A percentile compares a stretch with the other conserved stretches of the same genome.
Evolutionary conservation across 2,113 vertebrate genomes (phyloP).

Genomic region (Pelusios castaneus): DNA sequence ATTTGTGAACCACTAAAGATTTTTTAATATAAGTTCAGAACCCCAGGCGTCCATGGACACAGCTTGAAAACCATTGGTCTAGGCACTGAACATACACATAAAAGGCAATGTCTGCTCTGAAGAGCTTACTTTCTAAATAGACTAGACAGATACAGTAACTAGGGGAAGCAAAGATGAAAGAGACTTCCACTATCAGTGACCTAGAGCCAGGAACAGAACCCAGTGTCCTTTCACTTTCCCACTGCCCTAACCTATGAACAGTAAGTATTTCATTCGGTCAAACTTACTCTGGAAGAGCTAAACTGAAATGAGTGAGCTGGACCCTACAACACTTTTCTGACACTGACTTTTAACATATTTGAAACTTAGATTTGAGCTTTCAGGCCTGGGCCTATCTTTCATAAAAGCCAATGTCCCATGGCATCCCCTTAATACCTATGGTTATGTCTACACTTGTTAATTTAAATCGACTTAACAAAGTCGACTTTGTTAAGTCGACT

Average conservation of each 20-base stretch:
- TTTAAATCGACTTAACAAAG: no score
- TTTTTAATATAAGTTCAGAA: no score
- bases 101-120: not conserved
- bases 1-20: no score
- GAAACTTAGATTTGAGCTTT: not conserved
- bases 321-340: not conserved
- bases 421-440: not conserved
- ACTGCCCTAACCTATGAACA: not conserved
- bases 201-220: not conserved
- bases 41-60: no score
- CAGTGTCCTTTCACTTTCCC: not conserved
- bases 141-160: not conserved
- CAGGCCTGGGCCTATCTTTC: not conserved
- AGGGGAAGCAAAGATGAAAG: not conserved
- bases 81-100: no score
- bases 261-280: not conserved
- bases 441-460: no score
- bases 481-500: no score
- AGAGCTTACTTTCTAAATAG: not conserved
- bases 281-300: not conserved
- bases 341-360: not conserved
- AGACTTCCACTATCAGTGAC: not conserved
- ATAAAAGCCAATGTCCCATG: constrained; percentile 20
- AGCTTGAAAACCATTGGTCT: no score
- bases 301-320: not conserved